These are phyloP conservation scores for Salmo trutta DNA, from an alignment of 2,797 vertebrate genomes.

Conservation along the genomic window DNA sequence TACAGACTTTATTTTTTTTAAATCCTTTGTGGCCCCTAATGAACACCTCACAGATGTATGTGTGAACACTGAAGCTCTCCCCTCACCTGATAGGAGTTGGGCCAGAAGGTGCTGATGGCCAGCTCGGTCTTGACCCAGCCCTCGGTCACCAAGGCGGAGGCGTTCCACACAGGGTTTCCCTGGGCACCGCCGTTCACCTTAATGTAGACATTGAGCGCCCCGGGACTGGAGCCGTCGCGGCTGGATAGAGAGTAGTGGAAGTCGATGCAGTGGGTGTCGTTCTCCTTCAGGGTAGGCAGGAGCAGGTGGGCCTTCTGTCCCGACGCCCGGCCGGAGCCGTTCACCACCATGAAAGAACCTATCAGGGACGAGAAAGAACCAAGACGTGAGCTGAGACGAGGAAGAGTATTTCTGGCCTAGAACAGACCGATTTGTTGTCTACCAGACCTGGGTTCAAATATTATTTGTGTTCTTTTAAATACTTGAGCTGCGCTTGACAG, in stretches of 20 bases:
- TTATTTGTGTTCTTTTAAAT: no score
- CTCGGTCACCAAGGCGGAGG: slow-evolving; percentile 87
- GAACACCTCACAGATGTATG: neutral
- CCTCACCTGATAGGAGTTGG: slow-evolving; percentile 93
- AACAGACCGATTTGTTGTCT: no score
- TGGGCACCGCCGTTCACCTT: slow-evolving; percentile 94
- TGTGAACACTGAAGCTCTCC: neutral
- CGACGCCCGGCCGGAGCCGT: slow-evolving; percentile 89
- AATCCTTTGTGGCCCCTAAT: neutral
- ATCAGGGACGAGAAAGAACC: neutral
- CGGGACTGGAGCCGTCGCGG: slow-evolving; percentile 87
- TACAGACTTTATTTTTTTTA: no score
- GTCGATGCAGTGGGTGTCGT: slow-evolving; percentile 96
- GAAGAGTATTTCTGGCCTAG: neutral
- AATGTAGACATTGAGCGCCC: slow-evolving; percentile 91
- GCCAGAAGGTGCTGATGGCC: slow-evolving; percentile 97
- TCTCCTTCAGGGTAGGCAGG: slow-evolving; percentile 92
- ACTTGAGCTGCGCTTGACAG: no score
- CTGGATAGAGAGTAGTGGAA: slow-evolving; percentile 95
- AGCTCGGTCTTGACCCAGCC: slow-evolving; percentile 96
- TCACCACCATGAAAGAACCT: slow-evolving; percentile 98
- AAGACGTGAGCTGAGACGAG: neutral
- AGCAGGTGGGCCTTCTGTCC: slow-evolving; percentile 95
- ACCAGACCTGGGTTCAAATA: no score
- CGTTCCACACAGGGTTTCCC: slow-evolving; percentile 95